These are phyloP conservation scores for Caradrina kadenii DNA, from an alignment of 2,888 invertebrate species.

Conservation along the genomic window DNA sequence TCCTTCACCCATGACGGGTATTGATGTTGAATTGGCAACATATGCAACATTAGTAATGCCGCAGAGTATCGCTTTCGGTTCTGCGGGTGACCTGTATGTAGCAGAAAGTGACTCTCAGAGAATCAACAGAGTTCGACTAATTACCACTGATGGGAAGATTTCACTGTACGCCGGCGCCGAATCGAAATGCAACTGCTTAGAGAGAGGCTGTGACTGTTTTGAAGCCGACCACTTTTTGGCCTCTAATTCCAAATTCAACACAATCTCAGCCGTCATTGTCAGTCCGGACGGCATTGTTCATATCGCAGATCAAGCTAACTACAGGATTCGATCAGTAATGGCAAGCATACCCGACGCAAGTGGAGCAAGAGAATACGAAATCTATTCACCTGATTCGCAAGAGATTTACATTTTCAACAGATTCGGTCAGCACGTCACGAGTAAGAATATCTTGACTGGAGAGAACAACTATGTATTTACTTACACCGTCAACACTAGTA, in stretches of 20 bases:
- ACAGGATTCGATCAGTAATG: slow-evolving; percentile 96
- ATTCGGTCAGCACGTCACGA: slow-evolving; percentile 98
- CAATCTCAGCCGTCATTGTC: slow-evolving; percentile 97
- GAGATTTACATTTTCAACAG: slow-evolving; percentile 98
- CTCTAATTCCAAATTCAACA: slow-evolving; percentile 98
- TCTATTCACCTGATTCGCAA: slow-evolving; percentile 98
- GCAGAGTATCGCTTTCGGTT: slow-evolving; percentile 98
- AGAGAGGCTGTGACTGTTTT: slow-evolving; percentile 97
- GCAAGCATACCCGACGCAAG: slow-evolving; percentile 97
- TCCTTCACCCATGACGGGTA: slow-evolving; percentile 94
- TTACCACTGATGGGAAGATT: slow-evolving; percentile 98
- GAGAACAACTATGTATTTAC: slow-evolving; percentile 98
- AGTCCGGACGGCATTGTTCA: slow-evolving; percentile 98
- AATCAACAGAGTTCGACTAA: slow-evolving; percentile 97
- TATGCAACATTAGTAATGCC: slow-evolving; percentile 98
- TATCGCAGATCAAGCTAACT: slow-evolving; percentile 98
- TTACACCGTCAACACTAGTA: slow-evolving; percentile 98
- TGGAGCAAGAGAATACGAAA: slow-evolving; percentile 96
- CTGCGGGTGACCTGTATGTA: slow-evolving; percentile 97
- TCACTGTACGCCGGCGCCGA: slow-evolving; percentile 98
- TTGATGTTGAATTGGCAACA: slow-evolving; percentile 96
- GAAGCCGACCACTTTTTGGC: slow-evolving; percentile 97
- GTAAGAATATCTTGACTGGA: slow-evolving; percentile 98
- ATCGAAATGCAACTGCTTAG: slow-evolving; percentile 97
- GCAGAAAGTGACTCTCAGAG: slow-evolving; percentile 99